Conservation (phyloP, 2,797 vertebrate species). For the Macroramphosus scolopax region DNA sequence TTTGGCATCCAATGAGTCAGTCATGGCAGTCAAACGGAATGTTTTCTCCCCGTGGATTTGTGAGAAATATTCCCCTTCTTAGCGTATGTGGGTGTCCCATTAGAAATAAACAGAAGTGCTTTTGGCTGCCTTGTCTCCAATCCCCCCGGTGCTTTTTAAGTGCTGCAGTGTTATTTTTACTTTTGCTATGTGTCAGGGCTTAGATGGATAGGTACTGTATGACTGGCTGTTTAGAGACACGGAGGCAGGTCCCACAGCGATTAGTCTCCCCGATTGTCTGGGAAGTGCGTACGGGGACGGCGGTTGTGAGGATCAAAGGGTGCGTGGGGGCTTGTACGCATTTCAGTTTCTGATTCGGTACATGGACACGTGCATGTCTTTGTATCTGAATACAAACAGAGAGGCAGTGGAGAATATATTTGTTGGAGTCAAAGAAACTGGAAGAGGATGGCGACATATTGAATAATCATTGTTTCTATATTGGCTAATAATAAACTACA, state of each 20-base stretch:
- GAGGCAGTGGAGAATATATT: no score
- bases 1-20: conserved; percentile 44
- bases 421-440: no score
- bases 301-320: conserved; percentile 38
- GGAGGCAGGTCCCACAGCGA: conserved; percentile 54
- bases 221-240: conserved; percentile 50
- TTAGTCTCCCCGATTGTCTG: conserved; percentile 51
- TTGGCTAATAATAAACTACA: no score
- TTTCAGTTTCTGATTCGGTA: no score
- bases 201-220: conserved; percentile 55
- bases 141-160: conserved; percentile 65
- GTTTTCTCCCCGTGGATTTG: conserved; percentile 50
- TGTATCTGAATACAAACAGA: no score
- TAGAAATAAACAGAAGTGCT: conserved; percentile 67
- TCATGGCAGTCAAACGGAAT: conserved; percentile 47
- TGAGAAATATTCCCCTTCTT: conserved; percentile 47
- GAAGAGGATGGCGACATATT: no score
- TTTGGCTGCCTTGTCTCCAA: conserved; percentile 58
- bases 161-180: conserved; percentile 69
- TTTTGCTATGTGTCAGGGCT: conserved; percentile 57
- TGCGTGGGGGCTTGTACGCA: conserved; percentile 20
- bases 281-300: conserved; percentile 25
- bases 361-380: no score
- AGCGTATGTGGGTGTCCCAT: conserved; percentile 55
- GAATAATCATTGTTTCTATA: no score